Evolutionary conservation across 1,140 invertebrate species (phyloP), one percentile per base, ranked within the genome.

Genomic region (Hirudo medicinalis): DNA sequence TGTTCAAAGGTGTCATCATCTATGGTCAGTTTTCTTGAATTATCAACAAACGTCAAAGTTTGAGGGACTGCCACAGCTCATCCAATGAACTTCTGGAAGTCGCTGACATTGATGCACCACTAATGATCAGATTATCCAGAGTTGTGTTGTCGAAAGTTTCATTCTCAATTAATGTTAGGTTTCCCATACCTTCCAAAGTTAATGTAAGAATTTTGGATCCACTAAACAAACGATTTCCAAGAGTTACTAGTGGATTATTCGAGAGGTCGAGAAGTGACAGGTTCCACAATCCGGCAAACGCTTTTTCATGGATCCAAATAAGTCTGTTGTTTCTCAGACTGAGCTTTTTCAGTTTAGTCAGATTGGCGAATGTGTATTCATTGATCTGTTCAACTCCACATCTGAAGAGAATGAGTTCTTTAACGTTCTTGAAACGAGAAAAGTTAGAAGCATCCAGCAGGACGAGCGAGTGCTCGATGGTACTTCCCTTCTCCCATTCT

Each of bases 201-300:
- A 63, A 63, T 20, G 57, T 63, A 63, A 11, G 0, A 25, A 13
- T 4, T 19, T 4, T 25, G 11, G 57, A 63, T 25, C 57, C 57
- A 63, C 22, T n/a, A 32, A 63, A 63, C 20, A 22, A 63, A n/a
- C 20, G 57, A 63, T 63, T 63, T n/a, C 57, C 57, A 32, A 63
- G 22, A 11, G 22, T 63, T 15, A 25, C 0, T n/a, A 63, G 57
- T 1, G 57, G 57, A 63, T 63, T 63, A 20, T 63, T 22, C 9
- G 57, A 63, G 0, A 63, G 8, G 19, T 63, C 57, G 22, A 63
- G 11, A 25, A 63, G 8, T 63, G 57, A 63, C 19, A 63, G 19
- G 57, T 63, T 63, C 22, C 9, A 22, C 22, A 63, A 63, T 25
- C 57, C 57, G 9, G 57, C 22, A 63, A 63, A 63, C 13, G 29